phyloP scores from a whole-genome alignment of 2,113 vertebrate genomes.

The Hypanus sabinus region DNA sequence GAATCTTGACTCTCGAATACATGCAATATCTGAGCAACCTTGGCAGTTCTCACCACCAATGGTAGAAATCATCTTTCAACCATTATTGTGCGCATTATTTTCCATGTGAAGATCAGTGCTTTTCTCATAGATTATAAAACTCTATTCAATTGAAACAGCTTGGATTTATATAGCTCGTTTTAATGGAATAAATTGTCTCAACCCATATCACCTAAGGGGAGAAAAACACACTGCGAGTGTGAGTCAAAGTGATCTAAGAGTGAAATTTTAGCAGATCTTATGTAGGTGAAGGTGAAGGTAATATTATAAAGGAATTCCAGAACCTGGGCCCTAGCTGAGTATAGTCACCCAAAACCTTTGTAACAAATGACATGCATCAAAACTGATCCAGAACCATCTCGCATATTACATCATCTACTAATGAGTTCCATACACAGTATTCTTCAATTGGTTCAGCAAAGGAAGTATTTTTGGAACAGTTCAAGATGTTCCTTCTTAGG shows the following conservation, averaged over 20 bases:
- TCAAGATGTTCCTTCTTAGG: conserved; percentile 15
- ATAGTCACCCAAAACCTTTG: background rate
- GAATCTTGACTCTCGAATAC: too few species aligned
- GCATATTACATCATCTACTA: background rate
- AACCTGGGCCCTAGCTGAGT: background rate
- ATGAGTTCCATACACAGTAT: background rate
- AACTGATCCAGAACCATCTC: background rate
- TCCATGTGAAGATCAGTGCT: background rate
- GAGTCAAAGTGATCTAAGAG: background rate
- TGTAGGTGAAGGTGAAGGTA: background rate
- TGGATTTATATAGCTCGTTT: background rate
- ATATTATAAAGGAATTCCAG: background rate
- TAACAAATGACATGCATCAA: background rate
- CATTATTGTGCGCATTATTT: too few species aligned
- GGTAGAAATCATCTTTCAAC: too few species aligned
- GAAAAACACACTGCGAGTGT: background rate
- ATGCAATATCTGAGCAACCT: too few species aligned
- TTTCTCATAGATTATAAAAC: background rate
- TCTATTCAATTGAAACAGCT: background rate
- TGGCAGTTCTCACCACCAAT: too few species aligned
- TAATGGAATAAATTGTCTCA: background rate
- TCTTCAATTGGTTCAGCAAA: background rate
- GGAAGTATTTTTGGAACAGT: conserved; percentile 12
- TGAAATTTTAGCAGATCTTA: background rate
- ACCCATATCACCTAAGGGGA: background rate